These are phyloP conservation scores for Schizopygopsis malacanthus DNA, from an alignment of 2,797 vertebrate genomes.

Conservation along the genomic window DNA sequence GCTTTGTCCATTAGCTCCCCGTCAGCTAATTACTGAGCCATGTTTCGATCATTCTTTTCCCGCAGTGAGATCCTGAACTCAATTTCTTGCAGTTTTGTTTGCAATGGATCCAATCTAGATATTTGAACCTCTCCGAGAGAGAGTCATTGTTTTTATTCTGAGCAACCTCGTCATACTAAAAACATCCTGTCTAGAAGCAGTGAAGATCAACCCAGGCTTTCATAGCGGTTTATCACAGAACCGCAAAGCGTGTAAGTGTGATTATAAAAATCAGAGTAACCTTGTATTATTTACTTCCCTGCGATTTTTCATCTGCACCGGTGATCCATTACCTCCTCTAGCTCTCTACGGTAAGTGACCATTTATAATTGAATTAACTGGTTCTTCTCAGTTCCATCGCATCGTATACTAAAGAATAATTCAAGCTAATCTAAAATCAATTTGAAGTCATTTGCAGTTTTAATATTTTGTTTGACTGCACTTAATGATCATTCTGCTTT, in stretches of 20 bases:
- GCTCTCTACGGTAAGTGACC: conserved; percentile 29
- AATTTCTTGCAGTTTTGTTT: conserved; percentile 14
- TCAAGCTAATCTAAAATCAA: conserved; percentile 15
- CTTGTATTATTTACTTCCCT: conserved; percentile 35
- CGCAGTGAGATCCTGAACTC: conserved; percentile 40
- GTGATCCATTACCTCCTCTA: conserved; percentile 34
- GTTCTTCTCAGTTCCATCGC: neutral
- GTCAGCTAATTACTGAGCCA: conserved; percentile 56
- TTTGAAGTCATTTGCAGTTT: conserved; percentile 6
- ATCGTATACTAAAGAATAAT: neutral
- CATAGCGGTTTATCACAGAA: neutral
- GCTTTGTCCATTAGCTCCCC: conserved; percentile 51
- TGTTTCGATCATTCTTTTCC: conserved; percentile 44
- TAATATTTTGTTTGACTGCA: neutral
- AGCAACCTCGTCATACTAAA: neutral
- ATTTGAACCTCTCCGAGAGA: conserved; percentile 8
- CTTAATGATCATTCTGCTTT: conserved; percentile 2
- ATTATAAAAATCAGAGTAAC: conserved; percentile 27
- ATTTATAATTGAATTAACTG: conserved; percentile 47
- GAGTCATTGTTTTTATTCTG: neutral
- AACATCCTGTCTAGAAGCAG: conserved; percentile 4
- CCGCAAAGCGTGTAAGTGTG: neutral
- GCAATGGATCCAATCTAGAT: conserved; percentile 2
- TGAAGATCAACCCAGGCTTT: neutral
- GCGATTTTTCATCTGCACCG: conserved; percentile 39